A percentile compares a stretch with the other conserved stretches of the same genome.
phyloP scores from a whole-genome alignment of 92 coral and sea anemone genomes.

The Metridium senile region DNA sequence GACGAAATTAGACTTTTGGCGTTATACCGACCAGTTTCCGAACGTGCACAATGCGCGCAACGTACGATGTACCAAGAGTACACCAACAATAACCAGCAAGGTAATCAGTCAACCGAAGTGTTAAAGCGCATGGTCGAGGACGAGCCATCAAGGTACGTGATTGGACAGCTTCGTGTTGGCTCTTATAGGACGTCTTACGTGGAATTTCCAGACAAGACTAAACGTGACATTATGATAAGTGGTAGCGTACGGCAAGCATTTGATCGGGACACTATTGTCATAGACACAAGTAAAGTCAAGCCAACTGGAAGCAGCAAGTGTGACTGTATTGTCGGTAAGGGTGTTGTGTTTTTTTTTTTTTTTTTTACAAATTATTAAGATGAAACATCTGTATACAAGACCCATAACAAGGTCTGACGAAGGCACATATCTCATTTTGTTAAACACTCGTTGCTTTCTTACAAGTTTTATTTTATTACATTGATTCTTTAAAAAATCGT shows the following conservation, averaged over 20 bases:
- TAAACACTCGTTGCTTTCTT: no score
- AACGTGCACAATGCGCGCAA: slow-evolving; percentile 34
- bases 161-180: slow-evolving; percentile 64
- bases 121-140: slow-evolving; percentile 29
- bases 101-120: slow-evolving; percentile 53
- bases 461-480: no score
- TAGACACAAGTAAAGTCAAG: slow-evolving; percentile 33
- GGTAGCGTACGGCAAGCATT: slow-evolving; percentile 79
- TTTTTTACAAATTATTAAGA: no score
- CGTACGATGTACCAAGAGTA: not conserved
- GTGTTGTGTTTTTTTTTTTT: no score
- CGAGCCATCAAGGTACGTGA: slow-evolving; percentile 59
- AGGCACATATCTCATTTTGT: slow-evolving; percentile 58
- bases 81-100: slow-evolving; percentile 24
- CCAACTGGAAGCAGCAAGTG: not conserved
- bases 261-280: slow-evolving; percentile 84
- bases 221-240: slow-evolving; percentile 76
- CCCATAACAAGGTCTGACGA: slow-evolving; percentile 55
- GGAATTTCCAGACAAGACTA: slow-evolving; percentile 69
- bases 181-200: slow-evolving; percentile 58
- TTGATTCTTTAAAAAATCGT: no score
- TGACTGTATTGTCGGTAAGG: slow-evolving; percentile 18
- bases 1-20: slow-evolving; percentile 64
- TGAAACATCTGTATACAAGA: no score
- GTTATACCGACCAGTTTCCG: slow-evolving; percentile 31